Conservation (phyloP, 2,113 vertebrate species). For the Gracilinanus agilis region DNA sequence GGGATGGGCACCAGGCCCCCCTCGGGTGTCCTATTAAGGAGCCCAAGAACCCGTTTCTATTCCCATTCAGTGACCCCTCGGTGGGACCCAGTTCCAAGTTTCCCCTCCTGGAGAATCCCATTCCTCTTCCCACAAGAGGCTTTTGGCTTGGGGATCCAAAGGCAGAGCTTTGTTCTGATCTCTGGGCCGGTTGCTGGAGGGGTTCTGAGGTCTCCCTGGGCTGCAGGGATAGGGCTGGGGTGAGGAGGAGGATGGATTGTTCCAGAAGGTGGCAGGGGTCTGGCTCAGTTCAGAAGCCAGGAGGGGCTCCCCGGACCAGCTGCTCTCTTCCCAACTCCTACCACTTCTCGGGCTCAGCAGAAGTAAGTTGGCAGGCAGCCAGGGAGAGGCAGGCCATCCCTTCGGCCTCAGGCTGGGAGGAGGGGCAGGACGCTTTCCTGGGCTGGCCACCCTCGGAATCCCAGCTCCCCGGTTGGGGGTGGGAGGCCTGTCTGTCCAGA, state of each 20-base stretch:
- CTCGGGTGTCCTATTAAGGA: background rate
- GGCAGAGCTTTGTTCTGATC: background rate
- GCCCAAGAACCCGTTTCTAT: background rate
- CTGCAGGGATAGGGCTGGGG: background rate
- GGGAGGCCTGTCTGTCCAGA: background rate
- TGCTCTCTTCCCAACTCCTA: background rate
- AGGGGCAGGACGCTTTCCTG: background rate
- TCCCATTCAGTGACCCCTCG: background rate
- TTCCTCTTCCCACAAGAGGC: background rate
- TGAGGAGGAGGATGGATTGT: too few species aligned
- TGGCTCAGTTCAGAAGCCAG: constrained; percentile 2
- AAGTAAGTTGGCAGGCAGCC: background rate
- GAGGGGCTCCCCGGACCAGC: background rate
- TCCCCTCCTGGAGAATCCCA: background rate
- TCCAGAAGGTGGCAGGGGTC: background rate
- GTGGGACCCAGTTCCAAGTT: background rate
- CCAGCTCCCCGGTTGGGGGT: background rate
- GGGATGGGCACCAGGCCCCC: too few species aligned
- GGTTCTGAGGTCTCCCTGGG: background rate
- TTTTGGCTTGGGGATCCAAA: background rate
- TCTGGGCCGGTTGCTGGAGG: too few species aligned
- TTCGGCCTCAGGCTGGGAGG: background rate
- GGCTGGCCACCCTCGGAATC: background rate
- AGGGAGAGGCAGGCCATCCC: background rate
- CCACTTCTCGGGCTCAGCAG: background rate